Conservation (phyloP, 2,113 vertebrate genomes). For the Rana temporaria region DNA sequence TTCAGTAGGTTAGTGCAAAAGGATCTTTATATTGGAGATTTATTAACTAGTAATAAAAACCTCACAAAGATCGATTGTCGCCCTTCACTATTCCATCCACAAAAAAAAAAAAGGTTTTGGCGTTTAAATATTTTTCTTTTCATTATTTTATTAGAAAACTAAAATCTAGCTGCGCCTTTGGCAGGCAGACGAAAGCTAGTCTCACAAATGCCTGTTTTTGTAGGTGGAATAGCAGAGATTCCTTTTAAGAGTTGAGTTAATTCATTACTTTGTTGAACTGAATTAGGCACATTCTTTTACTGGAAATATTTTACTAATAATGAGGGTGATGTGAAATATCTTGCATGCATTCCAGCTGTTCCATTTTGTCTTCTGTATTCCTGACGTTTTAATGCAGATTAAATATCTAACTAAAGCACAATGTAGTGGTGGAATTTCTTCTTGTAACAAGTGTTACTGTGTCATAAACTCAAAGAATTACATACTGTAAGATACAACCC, state of each 20-base stretch:
- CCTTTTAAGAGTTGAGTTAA: conserved; percentile 13
- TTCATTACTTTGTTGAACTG: conserved; percentile 12
- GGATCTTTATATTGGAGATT: too few species aligned
- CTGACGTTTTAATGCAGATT: not conserved
- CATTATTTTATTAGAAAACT: too few species aligned
- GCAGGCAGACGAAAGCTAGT: not conserved
- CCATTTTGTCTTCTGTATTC: not conserved
- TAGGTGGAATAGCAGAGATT: conserved; percentile 19
- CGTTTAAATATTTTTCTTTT: too few species aligned
- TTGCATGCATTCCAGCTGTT: conserved; percentile 38
- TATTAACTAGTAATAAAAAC: too few species aligned
- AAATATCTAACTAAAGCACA: conserved; percentile 1
- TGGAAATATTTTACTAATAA: conserved; percentile 12
- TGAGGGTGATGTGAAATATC: conserved; percentile 37
- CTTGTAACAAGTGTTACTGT: not conserved
- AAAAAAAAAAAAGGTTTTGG: too few species aligned
- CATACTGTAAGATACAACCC: too few species aligned
- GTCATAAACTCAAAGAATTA: not conserved
- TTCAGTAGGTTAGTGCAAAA: too few species aligned
- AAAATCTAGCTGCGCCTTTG: too few species aligned
- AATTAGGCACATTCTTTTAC: conserved; percentile 28
- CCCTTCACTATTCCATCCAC: too few species aligned
- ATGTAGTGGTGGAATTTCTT: not conserved
- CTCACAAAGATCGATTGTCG: too few species aligned
- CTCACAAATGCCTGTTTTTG: conserved; percentile 8